Evolutionary conservation across 2,797 vertebrate species (phyloP), one percentile per base, ranked within the genome.

Genomic region (Sebastes trivittatus): DNA sequence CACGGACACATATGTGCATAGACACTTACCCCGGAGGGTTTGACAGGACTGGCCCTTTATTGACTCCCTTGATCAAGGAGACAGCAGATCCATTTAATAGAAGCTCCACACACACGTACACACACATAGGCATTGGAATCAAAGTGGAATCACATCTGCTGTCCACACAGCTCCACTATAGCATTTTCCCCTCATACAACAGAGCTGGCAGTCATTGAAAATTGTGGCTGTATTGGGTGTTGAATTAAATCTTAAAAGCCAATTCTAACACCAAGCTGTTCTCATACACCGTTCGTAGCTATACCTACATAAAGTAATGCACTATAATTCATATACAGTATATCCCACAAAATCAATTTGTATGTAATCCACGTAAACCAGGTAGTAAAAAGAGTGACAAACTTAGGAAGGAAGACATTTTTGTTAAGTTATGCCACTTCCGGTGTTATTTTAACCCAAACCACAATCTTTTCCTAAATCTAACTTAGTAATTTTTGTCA

Each of bases 61-160:
- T 93, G 93, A 94, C 93, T 94, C 90, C 92, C 94, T 94, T 94
- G 94, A 95, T 95, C 91, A 94, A 94, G 93, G 92, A 94, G 94
- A 95, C 94, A 94, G 94, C 90, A 94, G 93, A 94, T 94, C 91
- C 92, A 95, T 94, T 95, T 93, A 95, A 94, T 95, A 93, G 92
- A 94, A 91, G 83, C 87, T 88, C 27, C 80, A 89, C 81, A 74
- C 79, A 76, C 76, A 79, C 77, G 62, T 67, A 76, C 80, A 59
- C 78, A 80, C 58, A 23, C 80, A 49, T 27, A 86, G 76, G 79
- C 83, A 87, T 42, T 84, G 87, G 87, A 94, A 92, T 90, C 88
- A 91, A 92, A 93, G 91, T 84, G 89, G 88, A 92, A 87, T 86
- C 90, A 91, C 92, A 94, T 93, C 88, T 93, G 89, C 82, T 87